phyloP scores from a whole-genome alignment of 2,888 invertebrate genomes.

The Globia sparganii region DNA sequence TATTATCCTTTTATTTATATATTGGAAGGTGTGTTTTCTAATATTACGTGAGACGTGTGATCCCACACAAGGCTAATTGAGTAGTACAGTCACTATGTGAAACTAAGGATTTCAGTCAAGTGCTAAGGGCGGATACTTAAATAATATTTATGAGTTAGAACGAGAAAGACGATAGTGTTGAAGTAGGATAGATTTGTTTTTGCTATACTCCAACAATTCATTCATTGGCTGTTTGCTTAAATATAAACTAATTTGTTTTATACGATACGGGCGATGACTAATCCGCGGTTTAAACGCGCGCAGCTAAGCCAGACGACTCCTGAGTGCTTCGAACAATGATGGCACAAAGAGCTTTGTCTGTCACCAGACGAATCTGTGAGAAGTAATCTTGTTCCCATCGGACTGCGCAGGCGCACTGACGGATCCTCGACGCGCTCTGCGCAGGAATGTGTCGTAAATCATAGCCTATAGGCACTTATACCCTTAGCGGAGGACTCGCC shows the following conservation, averaged over 20 bases:
- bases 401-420: constrained; percentile 74
- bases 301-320: constrained; percentile 54
- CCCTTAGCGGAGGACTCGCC: constrained; percentile 55
- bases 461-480: constrained; percentile 70
- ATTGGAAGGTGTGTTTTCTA: no score
- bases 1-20: no score
- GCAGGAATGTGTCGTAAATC: constrained; percentile 88
- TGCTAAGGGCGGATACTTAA: no score
- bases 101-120: no score
- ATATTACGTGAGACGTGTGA: no score
- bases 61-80: no score
- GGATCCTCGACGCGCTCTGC: constrained; percentile 74
- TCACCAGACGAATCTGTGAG: constrained; percentile 80
- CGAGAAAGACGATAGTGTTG: no score
- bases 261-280: constrained; percentile 65
- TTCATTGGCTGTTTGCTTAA: constrained; percentile 36
- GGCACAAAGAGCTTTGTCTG: constrained; percentile 79
- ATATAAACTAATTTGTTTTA: constrained; percentile 49
- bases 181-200: no score
- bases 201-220: no score
- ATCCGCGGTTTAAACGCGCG: constrained; percentile 63
- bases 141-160: no score
- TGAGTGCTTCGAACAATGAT: constrained; percentile 74
- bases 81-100: no score
- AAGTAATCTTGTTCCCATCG: constrained; percentile 84